A percentile compares a stretch with the other conserved stretches of the same genome.
These are phyloP conservation scores for Abrostola tripartita DNA, from an alignment of 2,888 invertebrate genomes.

Conservation along the genomic window DNA sequence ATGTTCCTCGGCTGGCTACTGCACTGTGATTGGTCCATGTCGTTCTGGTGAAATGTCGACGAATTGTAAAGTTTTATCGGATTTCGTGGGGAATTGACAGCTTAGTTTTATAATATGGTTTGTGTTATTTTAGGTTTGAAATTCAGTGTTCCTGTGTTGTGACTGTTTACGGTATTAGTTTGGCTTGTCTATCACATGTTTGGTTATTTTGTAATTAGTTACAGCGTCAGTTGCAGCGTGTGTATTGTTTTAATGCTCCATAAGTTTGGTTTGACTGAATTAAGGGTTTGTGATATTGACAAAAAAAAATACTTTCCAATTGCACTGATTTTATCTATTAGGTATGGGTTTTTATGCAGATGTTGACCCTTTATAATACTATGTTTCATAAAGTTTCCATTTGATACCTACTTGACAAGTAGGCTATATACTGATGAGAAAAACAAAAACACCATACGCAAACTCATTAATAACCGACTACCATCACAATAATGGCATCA, in stretches of 20 bases:
- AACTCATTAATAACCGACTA: not conserved
- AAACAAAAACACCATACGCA: not conserved
- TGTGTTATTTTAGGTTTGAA: constrained; percentile 9
- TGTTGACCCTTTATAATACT: no score
- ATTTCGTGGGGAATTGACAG: constrained; percentile 9
- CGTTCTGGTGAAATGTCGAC: constrained; percentile 6
- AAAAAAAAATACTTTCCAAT: no score
- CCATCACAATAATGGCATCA: constrained; percentile 20
- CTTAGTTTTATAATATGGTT: not conserved
- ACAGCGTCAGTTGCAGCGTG: no score
- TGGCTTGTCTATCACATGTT: constrained; percentile 26
- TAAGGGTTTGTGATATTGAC: no score
- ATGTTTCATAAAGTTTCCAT: no score
- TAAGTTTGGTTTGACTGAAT: no score
- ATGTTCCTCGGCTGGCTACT: constrained; percentile 28
- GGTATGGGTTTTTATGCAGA: not conserved
- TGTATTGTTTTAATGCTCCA: no score
- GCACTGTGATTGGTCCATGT: constrained; percentile 25
- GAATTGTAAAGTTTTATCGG: constrained; percentile 15
- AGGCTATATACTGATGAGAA: no score
- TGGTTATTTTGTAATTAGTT: constrained; percentile 40
- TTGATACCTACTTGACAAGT: no score
- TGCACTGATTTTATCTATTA: no score
- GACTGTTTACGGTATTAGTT: not conserved
- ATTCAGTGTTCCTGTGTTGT: constrained; percentile 7